phyloP scores from a whole-genome alignment of 2,888 invertebrate genomes.

The Lithodes maja region DNA sequence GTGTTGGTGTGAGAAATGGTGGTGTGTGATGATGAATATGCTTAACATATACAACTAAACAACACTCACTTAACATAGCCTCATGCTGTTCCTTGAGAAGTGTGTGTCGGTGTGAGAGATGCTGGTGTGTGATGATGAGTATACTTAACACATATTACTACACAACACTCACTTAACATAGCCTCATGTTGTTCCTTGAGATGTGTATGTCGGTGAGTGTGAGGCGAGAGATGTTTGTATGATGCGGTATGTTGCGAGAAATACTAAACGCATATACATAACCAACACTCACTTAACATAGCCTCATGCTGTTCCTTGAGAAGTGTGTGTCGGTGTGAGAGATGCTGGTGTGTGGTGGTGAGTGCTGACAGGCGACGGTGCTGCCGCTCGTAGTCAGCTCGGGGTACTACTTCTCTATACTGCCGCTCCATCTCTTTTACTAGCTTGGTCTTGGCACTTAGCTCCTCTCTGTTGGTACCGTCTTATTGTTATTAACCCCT shows the following conservation, averaged over 20 bases:
- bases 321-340: slow-evolving; percentile 47
- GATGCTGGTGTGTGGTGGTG: slow-evolving; percentile 45
- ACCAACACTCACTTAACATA: slow-evolving; percentile 37
- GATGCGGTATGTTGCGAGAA: slow-evolving; percentile 19
- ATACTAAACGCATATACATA: not conserved
- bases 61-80: too few relatives aligned
- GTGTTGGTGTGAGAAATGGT: too few relatives aligned
- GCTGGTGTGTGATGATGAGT: too few relatives aligned
- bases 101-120: too few relatives aligned
- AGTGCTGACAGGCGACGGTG: slow-evolving; percentile 36
- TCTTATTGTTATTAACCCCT: too few relatives aligned
- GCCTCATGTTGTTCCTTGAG: slow-evolving; percentile 52
- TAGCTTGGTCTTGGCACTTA: slow-evolving; percentile 33
- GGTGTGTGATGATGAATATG: too few relatives aligned
- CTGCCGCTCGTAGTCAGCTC: slow-evolving; percentile 40
- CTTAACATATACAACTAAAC: not conserved
- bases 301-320: slow-evolving; percentile 52
- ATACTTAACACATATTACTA: not conserved
- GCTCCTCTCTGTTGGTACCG: slow-evolving; percentile 53
- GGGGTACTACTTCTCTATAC: slow-evolving; percentile 64
- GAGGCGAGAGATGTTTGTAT: slow-evolving; percentile 41
- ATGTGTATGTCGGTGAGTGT: slow-evolving; percentile 36
- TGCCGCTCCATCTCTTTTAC: slow-evolving; percentile 59
- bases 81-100: too few relatives aligned
- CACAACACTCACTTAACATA: not conserved